Evolutionary conservation across 2,888 invertebrate genomes (phyloP).

Genomic region (Idaea straminata): DNA sequence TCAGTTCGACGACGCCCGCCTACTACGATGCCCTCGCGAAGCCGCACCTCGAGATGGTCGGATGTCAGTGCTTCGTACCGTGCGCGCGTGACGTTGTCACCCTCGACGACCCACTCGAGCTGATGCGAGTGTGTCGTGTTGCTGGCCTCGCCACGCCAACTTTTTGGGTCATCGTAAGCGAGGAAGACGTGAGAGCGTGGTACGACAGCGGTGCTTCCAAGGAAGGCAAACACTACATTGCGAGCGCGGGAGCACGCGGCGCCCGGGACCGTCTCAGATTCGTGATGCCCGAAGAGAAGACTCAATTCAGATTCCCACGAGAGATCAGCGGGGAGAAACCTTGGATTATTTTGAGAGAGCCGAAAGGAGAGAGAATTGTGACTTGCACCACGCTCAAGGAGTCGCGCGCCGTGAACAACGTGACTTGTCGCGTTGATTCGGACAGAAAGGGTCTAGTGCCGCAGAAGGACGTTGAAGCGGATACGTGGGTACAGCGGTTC

Average conservation of each 20-base stretch:
- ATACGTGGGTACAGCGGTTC: conserved; percentile 86
- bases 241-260: conserved; percentile 87
- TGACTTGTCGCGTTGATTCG: conserved; percentile 87
- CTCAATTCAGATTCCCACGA: conserved; percentile 83
- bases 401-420: conserved; percentile 88
- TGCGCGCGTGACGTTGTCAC: conserved; percentile 86
- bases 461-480: conserved; percentile 83
- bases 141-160: conserved; percentile 84
- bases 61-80: conserved; percentile 91
- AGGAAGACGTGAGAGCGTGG: conserved; percentile 83
- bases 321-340: conserved; percentile 87
- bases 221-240: conserved; percentile 83
- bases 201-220: conserved; percentile 84
- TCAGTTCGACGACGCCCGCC: conserved; percentile 88
- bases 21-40: conserved; percentile 92
- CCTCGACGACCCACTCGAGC: conserved; percentile 88
- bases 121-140: conserved; percentile 85
- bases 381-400: conserved; percentile 92
- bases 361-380: conserved; percentile 87
- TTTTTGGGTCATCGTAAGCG: conserved; percentile 83
- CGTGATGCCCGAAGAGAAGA: conserved; percentile 82
- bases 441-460: conserved; percentile 84
- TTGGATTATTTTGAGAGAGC: conserved; percentile 89
- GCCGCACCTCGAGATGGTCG: conserved; percentile 87
- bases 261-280: conserved; percentile 86